Evolutionary conservation across 2,113 vertebrate genomes (phyloP), one percentile per base, ranked within the genome.

Genomic region (Salvator merianae): DNA sequence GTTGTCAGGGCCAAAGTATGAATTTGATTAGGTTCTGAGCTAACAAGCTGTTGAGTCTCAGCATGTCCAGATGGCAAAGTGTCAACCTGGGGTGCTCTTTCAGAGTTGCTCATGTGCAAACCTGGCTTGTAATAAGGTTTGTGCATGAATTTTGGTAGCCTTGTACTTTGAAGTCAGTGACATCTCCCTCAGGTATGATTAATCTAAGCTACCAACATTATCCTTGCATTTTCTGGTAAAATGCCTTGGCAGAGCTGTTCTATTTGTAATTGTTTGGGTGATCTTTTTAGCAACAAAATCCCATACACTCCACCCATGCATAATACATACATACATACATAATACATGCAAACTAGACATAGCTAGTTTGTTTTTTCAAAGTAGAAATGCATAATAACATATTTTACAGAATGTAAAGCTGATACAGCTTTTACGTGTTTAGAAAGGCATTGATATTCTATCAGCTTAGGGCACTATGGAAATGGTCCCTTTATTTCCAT

Each of bases 11-110:
- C 81, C 55, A 73, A 55, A 38, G 40, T 40, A 40, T 65, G 47
- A 3, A 43, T 73, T 71, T 83, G 47, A 55, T 68, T 30, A 79
- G 30, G 8, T 40, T 73, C 53, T 83, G 75, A 32, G 81, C 30
- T 79, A 55, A 79, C 59, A 83, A 79, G 75, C 36, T 66, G 55
- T 59, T 66, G 18, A 73, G 50, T 83, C 69, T 68, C 59, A 83
- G 18, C 80, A 88, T 84, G 72, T 75, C 66, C 84, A 92, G 73
- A n/a, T 88, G 81, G n/a, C 14, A 82, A n/a, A 38, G 40, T 53
- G 68, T 86, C 81, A 89, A 1, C 34, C 74, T 82, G 77, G 68
- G 76, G 66, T 20, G 32, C 69, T 32, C 81, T 81, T 1, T 73
- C 76, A 63, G 55, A 63, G 62, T 13, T 84, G 2, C 83, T 55